Evolutionary conservation across 2,113 vertebrate genomes (phyloP).

Genomic region (Alectura lathami): DNA sequence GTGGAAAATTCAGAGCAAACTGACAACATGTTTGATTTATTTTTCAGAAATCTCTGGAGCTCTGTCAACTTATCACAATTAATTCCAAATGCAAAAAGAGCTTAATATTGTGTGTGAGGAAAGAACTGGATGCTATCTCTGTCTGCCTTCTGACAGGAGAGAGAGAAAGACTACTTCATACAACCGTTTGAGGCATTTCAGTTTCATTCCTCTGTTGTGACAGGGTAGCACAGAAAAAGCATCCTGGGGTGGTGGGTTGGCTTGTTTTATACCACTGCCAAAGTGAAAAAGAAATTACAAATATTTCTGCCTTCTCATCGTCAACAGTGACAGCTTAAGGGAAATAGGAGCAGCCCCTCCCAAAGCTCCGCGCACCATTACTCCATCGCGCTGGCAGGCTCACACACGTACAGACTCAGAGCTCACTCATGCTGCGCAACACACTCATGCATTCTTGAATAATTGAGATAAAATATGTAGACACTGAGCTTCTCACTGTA

Average conservation of each 20-base stretch:
- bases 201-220: conserved; percentile 32
- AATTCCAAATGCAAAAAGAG: conserved; percentile 44
- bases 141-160: neutral
- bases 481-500: neutral
- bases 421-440: neutral
- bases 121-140: conserved; percentile 33
- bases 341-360: neutral
- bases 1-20: conserved; percentile 40
- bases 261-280: neutral
- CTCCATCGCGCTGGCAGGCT: neutral
- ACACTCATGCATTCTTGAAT: neutral
- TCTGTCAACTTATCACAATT: conserved; percentile 59
- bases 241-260: neutral
- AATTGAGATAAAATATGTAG: conserved; percentile 14
- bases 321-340: neutral
- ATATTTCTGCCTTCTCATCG: neutral
- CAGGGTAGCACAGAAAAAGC: neutral
- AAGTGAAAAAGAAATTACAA: conserved; percentile 20
- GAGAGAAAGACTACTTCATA: neutral
- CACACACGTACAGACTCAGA: neutral
- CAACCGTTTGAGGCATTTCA: neutral
- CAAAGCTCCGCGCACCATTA: neutral
- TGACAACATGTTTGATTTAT: conserved; percentile 42
- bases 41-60: conserved; percentile 42
- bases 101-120: conserved; percentile 5